A percentile compares a stretch with the other conserved stretches of the same genome.
phyloP scores from a whole-genome alignment of 1,140 invertebrate species.

The Drosophila arawakana region DNA sequence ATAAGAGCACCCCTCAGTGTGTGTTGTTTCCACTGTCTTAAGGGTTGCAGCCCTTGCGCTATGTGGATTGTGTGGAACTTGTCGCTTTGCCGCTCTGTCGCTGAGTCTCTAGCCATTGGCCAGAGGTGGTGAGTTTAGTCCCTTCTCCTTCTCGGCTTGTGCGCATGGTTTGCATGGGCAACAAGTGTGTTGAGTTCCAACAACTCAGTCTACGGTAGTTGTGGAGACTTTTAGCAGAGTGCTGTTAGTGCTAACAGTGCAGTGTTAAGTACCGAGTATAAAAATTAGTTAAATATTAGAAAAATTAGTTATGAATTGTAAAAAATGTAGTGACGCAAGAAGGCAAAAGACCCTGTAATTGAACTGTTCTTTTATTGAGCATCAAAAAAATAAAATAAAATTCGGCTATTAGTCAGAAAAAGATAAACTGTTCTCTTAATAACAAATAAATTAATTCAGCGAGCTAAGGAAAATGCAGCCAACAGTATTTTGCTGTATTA shows the following conservation, averaged over 20 bases:
- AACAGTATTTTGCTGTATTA: neutral
- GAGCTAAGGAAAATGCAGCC: too few relatives aligned
- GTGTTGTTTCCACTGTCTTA: constrained; percentile 2
- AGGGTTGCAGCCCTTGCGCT: constrained; percentile 32
- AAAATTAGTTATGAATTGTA: too few relatives aligned
- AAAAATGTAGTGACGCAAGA: too few relatives aligned
- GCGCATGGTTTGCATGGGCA: constrained; percentile 62
- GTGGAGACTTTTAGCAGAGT: constrained; percentile 28
- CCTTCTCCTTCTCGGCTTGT: constrained; percentile 21
- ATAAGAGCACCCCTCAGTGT: constrained; percentile 53
- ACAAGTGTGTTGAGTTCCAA: constrained; percentile 65
- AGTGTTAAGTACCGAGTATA: neutral
- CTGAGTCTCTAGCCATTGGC: constrained; percentile 66
- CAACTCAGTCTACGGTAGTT: constrained; percentile 6
- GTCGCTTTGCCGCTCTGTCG: constrained; percentile 74
- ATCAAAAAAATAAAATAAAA: too few relatives aligned
- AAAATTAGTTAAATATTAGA: too few relatives aligned
- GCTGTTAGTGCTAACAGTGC: constrained; percentile 12
- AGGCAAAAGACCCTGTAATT: too few relatives aligned
- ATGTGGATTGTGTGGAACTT: constrained; percentile 65
- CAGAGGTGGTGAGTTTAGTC: constrained; percentile 54
- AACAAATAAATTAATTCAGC: too few relatives aligned
- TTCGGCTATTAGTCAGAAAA: too few relatives aligned
- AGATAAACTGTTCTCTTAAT: too few relatives aligned
- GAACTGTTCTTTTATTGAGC: too few relatives aligned